These are phyloP conservation scores for Cephalophus harveyi DNA, from an alignment of 2,113 vertebrate species.

Conservation along the genomic window DNA sequence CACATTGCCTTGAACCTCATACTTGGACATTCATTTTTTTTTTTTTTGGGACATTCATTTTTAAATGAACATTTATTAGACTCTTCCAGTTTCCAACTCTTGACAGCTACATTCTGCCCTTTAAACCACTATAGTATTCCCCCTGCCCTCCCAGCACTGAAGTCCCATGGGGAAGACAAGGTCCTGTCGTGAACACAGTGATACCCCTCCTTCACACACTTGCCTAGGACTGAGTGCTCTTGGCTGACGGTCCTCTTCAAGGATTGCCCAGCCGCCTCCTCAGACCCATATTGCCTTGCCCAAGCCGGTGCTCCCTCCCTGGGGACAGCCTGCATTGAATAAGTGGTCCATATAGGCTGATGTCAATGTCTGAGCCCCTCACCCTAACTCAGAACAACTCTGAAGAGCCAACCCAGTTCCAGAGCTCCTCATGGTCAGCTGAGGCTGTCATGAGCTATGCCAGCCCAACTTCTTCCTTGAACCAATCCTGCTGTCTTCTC, in stretches of 20 bases:
- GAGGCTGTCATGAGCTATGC: background rate
- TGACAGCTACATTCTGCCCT: background rate
- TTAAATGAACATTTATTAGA: background rate
- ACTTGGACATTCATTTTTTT: too few relatives aligned
- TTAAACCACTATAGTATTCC: background rate
- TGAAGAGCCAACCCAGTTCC: background rate
- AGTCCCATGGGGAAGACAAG: background rate
- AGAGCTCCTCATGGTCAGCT: background rate
- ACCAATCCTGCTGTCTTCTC: background rate
- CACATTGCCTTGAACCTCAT: background rate
- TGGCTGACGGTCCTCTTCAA: background rate
- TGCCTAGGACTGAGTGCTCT: background rate
- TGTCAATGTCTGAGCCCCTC: background rate
- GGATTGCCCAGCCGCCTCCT: background rate
- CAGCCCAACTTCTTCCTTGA: background rate
- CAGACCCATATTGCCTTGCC: background rate
- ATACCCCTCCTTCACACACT: background rate
- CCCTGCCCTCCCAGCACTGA: background rate
- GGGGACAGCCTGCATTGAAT: background rate
- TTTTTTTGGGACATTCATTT: background rate
- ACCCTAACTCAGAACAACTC: conserved; percentile 8
- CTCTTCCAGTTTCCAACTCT: background rate
- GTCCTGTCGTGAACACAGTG: background rate
- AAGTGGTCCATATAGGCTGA: background rate
- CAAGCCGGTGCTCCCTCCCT: background rate